phyloP scores from a whole-genome alignment of 2,113 vertebrate species.

The Rhegmatorhina hoffmannsi region DNA sequence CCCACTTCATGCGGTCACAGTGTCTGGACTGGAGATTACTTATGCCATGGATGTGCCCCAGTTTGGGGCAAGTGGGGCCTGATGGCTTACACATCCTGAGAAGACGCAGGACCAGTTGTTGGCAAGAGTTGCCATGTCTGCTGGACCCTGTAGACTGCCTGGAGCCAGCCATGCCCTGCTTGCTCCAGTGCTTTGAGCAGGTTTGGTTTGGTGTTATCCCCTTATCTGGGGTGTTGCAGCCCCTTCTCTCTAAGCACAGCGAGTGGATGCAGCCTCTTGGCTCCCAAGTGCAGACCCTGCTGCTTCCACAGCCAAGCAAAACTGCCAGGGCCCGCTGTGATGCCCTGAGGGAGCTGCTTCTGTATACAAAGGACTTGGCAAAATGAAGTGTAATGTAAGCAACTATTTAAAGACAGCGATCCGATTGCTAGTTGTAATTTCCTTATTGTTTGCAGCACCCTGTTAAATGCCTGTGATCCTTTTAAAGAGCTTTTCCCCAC shows the following conservation, averaged over 20 bases:
- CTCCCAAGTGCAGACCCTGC: not conserved
- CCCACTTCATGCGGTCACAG: not conserved
- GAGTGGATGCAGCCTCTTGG: not conserved
- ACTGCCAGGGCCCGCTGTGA: not conserved
- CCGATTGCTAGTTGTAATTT: constrained; percentile 34
- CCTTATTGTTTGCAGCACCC: constrained; percentile 53
- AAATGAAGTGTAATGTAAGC: constrained; percentile 40
- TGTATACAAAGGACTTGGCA: not conserved
- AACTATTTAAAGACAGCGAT: constrained; percentile 18
- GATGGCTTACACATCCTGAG: not conserved
- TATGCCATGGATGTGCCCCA: accelerated
- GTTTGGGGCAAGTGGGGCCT: not conserved
- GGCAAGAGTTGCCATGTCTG: not conserved
- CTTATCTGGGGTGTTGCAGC: not conserved
- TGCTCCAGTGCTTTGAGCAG: not conserved
- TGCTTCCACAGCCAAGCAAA: not conserved
- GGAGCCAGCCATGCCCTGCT: not conserved
- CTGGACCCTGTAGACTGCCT: not conserved
- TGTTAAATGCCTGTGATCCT: constrained; percentile 41
- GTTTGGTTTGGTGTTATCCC: not conserved
- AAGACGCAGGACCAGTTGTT: not conserved
- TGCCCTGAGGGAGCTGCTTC: constrained; percentile 18
- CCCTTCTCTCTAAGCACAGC: not conserved
- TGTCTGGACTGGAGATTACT: not conserved
- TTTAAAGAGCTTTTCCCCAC: constrained; percentile 33